Conservation (phyloP, 2,113 vertebrate genomes). For the Thomomys bottae region DNA sequence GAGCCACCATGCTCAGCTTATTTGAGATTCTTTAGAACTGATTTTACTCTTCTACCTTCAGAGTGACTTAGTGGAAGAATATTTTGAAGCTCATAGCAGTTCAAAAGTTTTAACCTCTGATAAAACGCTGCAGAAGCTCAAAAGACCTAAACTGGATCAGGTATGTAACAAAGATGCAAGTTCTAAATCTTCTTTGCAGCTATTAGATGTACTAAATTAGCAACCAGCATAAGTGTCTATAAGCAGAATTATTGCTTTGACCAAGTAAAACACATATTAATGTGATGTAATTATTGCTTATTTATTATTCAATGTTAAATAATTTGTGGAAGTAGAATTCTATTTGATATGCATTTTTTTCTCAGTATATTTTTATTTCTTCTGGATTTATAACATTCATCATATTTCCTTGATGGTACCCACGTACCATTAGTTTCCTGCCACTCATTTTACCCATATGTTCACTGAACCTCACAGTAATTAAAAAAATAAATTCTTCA, state of each 20-base stretch:
- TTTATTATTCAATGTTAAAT: not conserved
- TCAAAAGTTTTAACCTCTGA: conserved; percentile 97
- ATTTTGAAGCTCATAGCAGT: conserved; percentile 98
- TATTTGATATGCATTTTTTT: conserved; percentile 26
- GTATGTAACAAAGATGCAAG: conserved; percentile 79
- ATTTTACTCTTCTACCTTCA: conserved; percentile 77
- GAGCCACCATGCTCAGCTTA: not conserved
- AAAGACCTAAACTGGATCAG: conserved; percentile 92
- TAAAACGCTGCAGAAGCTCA: conserved; percentile 93
- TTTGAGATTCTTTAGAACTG: conserved; percentile 44
- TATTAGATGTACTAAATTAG: not conserved
- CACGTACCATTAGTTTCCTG: not conserved
- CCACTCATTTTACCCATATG: not conserved
- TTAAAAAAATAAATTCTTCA: conserved; percentile 25
- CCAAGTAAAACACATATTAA: conserved; percentile 15
- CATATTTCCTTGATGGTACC: not conserved
- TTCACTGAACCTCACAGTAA: not conserved
- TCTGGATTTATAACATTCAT: not conserved
- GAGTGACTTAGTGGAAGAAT: conserved; percentile 93
- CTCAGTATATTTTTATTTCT: conserved; percentile 1
- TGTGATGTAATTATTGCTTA: not conserved
- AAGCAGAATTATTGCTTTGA: not conserved
- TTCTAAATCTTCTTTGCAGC: not conserved
- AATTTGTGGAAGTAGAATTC: conserved; percentile 1
- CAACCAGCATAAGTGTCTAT: not conserved